Conservation (phyloP, 2,113 vertebrate species). For the Chamaetylas fuelleborni region DNA sequence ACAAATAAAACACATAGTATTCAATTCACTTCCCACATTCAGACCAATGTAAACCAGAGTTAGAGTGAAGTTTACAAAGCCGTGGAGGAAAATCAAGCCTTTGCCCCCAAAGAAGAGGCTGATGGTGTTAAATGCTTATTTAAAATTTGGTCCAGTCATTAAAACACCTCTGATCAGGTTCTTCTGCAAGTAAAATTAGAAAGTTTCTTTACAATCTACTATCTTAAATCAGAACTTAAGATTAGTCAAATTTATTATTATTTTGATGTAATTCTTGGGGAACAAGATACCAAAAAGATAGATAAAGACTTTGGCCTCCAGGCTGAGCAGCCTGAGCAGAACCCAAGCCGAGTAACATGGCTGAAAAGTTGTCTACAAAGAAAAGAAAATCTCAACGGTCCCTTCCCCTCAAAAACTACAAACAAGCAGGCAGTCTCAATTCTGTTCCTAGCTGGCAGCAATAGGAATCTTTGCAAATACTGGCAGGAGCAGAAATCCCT, state of each 20-base stretch:
- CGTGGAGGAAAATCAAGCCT: not conserved
- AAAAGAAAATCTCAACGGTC: not conserved
- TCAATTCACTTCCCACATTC: not conserved
- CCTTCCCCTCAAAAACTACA: not conserved
- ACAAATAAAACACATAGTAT: not conserved
- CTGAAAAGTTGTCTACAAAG: not conserved
- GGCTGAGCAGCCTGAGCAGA: not conserved
- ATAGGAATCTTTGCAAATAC: not conserved
- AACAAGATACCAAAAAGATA: not conserved
- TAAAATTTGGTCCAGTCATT: not conserved
- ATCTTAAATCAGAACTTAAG: not conserved
- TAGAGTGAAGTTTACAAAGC: not conserved
- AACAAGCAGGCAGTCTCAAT: not conserved
- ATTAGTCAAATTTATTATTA: not conserved
- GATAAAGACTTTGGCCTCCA: not conserved
- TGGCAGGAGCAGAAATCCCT: not conserved
- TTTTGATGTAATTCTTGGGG: not conserved
- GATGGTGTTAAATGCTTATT: not conserved
- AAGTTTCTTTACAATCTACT: not conserved
- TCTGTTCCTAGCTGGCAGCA: not conserved
- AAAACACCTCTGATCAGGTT: not conserved
- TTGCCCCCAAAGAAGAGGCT: not conserved
- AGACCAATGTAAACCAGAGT: not conserved
- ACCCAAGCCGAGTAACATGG: not conserved
- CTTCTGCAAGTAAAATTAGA: not conserved